Base-by-base conservation (phyloP, 2,113 vertebrate species). In the Oryzias celebensis region DNA sequence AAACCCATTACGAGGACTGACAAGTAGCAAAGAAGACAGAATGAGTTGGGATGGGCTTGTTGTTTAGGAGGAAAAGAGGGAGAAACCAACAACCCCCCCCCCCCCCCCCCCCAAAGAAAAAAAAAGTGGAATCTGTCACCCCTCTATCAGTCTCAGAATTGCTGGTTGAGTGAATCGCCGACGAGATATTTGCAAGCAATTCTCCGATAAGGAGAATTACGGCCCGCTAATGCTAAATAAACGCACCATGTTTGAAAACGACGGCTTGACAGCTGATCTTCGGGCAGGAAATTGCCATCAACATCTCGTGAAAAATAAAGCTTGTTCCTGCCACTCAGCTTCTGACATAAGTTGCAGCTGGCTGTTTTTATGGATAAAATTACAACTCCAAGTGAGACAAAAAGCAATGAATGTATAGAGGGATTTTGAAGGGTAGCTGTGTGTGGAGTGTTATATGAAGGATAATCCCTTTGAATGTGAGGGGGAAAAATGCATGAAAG, bases 1-100 rank as follows among this genome's bases (percentile, higher is more conserved):
- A 91, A 91, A 91, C 80, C 88, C 87, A 89, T 92, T 91, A 92
- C 84, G 81, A 85, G 67, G 68, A 68, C 84, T 89, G 87, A 90
- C 88, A 88, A 85, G 80, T 74, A 83, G 80, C 80, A 80, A 85
- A 66, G 84, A 87, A 75, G 85, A 79, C 64, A 63, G 63, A 52
- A 60, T 48, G 72, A 46, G 75, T 68, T 62, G 74, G 71, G 69
- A 46, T 36, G 61, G 7, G 43, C 20, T 60, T 2, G 13, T 55
- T 28, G 59, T 24, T 16, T 42, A 66, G 57, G 57, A 22, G 59
- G 44, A 18, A n/a, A 48, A 18, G 20, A n/a, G 1, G 47, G 47
- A 20, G 12, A 20, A 48, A 17, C 44, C 12, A 44, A 44, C 43
- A 42, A 42, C 5, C 41, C 20, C 20, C n/a, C 6, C 6, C 26